Evolutionary conservation across 2,113 vertebrate species (phyloP), one percentile per base, ranked within the genome.

Genomic region (Indicator maculatus): DNA sequence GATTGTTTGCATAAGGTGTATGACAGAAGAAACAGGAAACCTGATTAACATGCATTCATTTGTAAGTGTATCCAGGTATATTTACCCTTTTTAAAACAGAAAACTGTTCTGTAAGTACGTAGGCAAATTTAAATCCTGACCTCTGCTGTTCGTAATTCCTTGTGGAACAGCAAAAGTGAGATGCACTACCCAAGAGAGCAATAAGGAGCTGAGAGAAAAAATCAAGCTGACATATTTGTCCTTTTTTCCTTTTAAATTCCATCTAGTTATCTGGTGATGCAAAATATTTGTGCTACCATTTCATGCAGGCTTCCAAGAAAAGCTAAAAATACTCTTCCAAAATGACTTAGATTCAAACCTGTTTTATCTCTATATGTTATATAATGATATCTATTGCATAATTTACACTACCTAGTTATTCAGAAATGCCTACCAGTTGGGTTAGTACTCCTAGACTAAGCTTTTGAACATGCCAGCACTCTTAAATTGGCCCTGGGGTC

Each of bases 51-150:
- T 67, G 55, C 0, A 59, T 80, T 86, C 70, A 24, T 55, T 66
- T 63, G 8, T 75, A 64, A 76, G 36, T 31, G 11, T 47, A 73
- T 47, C 19, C 19, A 47, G 12, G 3, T 61, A 65, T 17, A 60
- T 16, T 69, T 83, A 52, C 2, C 1, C 9, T 83, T 93, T 91
- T 36, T 36, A 47, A 86, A 77, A 69, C 0, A 86, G 31, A 58
- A 92, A 71, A 88, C 2, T 16, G 28, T 80, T 84, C 19, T n/a
- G 16, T 31, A 93, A 76, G 16, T 63, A 45, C 79, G 88, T 89
- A 83, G 44, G 44, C 11, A 91, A 82, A 77, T 91, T 83, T 83
- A 80, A 88, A 60, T 66, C 38, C 47, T 93, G 85, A 88, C 47
- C 53, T 88, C 38, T 75, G 41, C 44, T 67, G 20, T 65, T 77